Base-by-base conservation (phyloP, 2,113 vertebrate species). In the Plectropomus leopardus region DNA sequence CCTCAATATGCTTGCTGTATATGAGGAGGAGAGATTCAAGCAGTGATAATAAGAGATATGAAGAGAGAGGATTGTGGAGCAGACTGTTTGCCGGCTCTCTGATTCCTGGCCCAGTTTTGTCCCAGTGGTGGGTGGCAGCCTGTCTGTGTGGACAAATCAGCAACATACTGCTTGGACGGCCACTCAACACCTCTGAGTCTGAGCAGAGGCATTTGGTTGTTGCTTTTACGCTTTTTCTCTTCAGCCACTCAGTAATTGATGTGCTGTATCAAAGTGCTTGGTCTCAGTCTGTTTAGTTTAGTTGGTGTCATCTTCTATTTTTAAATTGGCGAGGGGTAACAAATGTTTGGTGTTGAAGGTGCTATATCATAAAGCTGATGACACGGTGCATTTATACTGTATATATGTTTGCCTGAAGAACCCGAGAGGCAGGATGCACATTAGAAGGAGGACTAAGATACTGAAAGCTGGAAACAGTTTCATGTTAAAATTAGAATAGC, bases 61-160 rank as follows among this genome's bases (percentile, higher is more conserved):
- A 63, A n/a, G 30, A 28, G 47, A 54, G 28, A 26, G 51, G 77
- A 42, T 48, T 48, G 14, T 47, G 58, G 59, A 58, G 14, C 14
- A 70, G 55, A 53, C 21, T 77, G 28, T 71, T 66, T 61, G 34
- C 42, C 55, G 32, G 63, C 30, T 74, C 51, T 79, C 45, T 72
- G 70, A 79, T 65, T 75, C 50, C 26, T 75, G 65, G 70, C 55
- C 5, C 8, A 54, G 60, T 58, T 72, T 10, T 32, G 21, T 78
- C 28, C 76, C 80, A 68, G 59, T 36, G 65, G 82, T 23, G 16
- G 10, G 16, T 80, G 76, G 50, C 72, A 73, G 28, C 17, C 54
- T 44, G 73, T 48, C 67, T 54, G 36, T 21, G 57, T 44, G 45
- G 61, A 60, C 36, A 58, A 72, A 78, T 83, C 54, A 64, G 36